phyloP scores from a whole-genome alignment of 2,888 invertebrate genomes.

The Hemicrepidius hirtus region DNA sequence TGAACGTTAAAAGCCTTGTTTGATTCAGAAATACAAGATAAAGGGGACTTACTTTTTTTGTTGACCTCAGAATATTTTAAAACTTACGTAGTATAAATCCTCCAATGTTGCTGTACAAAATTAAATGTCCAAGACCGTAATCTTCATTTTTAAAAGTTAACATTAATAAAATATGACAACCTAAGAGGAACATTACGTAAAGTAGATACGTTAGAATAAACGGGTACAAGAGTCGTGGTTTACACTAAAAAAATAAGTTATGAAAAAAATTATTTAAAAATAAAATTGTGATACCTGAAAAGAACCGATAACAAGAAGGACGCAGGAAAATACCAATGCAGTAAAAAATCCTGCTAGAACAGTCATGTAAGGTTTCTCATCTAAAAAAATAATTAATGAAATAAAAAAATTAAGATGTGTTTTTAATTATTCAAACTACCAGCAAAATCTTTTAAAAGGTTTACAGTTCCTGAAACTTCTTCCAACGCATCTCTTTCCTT shows the following conservation, averaged over 20 bases:
- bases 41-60: too few species aligned
- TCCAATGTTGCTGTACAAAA: slow-evolving; percentile 32
- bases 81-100: slow-evolving; percentile 29
- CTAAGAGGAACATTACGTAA: background rate
- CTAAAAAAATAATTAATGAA: slow-evolving; percentile 4
- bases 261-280: background rate
- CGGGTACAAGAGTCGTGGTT: slow-evolving; percentile 11
- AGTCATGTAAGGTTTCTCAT: slow-evolving; percentile 5
- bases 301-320: background rate
- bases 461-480: background rate
- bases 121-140: slow-evolving; percentile 26
- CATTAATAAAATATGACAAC: slow-evolving; percentile 16
- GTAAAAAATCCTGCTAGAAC: slow-evolving; percentile 5
- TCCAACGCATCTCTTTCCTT: slow-evolving; percentile 5
- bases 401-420: too few species aligned
- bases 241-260: slow-evolving; percentile 18
- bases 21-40: too few species aligned
- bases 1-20: too few species aligned
- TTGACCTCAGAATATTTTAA: too few species aligned
- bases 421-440: too few species aligned
- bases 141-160: slow-evolving; percentile 22
- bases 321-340: slow-evolving; percentile 7
- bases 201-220: slow-evolving; percentile 10
- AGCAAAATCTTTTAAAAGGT: slow-evolving; percentile 10
- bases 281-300: slow-evolving; percentile 20